Conservation (phyloP, 37 sponge, comb jelly and placozoan species). For the Chondrilla cf. caribensis region DNA sequence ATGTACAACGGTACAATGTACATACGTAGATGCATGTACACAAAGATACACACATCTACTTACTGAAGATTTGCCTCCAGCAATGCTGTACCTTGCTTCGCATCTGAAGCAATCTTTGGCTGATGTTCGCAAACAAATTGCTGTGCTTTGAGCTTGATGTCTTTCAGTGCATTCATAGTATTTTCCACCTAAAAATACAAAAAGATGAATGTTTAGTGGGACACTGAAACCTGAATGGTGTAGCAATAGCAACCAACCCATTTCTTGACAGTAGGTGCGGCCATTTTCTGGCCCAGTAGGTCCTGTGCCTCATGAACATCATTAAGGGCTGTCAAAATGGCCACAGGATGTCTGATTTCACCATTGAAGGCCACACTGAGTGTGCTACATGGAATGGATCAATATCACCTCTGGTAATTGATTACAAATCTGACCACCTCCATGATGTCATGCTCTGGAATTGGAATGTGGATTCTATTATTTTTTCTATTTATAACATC, state of each 20-base stretch:
- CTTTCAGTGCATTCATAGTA: background rate
- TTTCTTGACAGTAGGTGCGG: background rate
- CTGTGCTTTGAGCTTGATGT: background rate
- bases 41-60: background rate
- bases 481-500: too few species aligned
- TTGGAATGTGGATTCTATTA: too few species aligned
- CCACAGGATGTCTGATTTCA: background rate
- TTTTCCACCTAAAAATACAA: background rate
- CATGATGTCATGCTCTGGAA: too few species aligned
- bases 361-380: background rate
- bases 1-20: too few species aligned
- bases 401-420: too few species aligned
- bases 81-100: background rate
- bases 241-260: background rate
- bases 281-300: background rate
- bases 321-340: background rate
- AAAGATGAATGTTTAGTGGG: too few species aligned
- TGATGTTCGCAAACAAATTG: background rate
- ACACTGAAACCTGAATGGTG: too few species aligned
- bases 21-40: too few species aligned
- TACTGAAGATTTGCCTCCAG: background rate
- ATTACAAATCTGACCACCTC: too few species aligned
- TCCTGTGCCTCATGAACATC: background rate
- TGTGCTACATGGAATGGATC: background rate
- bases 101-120: background rate